Percentiles rank a stretch among this genome's conserved stretches.
phyloP scores from a whole-genome alignment of 2,113 vertebrate species.

The Anguilla rostrata region DNA sequence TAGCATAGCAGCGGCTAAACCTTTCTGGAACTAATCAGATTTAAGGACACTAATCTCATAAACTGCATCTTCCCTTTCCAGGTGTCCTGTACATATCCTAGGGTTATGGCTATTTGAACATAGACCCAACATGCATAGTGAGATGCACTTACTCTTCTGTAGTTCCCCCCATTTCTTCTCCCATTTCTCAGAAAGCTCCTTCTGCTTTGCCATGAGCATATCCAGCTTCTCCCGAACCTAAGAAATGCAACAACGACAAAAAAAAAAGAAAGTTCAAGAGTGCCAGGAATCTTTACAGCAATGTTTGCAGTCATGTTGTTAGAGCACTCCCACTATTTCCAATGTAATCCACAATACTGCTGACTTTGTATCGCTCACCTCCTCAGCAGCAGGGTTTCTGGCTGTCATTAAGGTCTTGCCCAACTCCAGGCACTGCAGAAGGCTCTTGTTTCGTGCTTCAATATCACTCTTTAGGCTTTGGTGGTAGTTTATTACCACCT shows the following conservation, averaged over 20 bases:
- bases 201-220: constrained; percentile 81
- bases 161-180: constrained; percentile 90
- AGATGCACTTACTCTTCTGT: constrained; percentile 81
- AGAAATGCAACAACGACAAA: background rate
- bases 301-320: background rate
- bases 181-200: constrained; percentile 87
- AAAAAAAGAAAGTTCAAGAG: background rate
- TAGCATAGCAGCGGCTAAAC: too few species aligned
- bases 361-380: constrained; percentile 65
- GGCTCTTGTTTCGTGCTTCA: constrained; percentile 75
- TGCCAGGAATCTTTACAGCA: background rate
- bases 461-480: constrained; percentile 89
- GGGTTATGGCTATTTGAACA: too few species aligned
- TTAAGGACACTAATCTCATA: too few species aligned
- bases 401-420: constrained; percentile 84
- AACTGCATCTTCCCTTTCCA: too few species aligned
- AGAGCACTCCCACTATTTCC: too few species aligned
- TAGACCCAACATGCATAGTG: too few species aligned
- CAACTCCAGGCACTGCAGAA: constrained; percentile 83
- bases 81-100: too few species aligned
- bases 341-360: too few species aligned
- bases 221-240: constrained; percentile 89
- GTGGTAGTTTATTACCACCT: constrained; percentile 94
- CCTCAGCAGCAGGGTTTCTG: constrained; percentile 81
- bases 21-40: too few species aligned